Base-by-base conservation (phyloP, 92 coral and sea anemone species). In the Galaxea fascicularis region DNA sequence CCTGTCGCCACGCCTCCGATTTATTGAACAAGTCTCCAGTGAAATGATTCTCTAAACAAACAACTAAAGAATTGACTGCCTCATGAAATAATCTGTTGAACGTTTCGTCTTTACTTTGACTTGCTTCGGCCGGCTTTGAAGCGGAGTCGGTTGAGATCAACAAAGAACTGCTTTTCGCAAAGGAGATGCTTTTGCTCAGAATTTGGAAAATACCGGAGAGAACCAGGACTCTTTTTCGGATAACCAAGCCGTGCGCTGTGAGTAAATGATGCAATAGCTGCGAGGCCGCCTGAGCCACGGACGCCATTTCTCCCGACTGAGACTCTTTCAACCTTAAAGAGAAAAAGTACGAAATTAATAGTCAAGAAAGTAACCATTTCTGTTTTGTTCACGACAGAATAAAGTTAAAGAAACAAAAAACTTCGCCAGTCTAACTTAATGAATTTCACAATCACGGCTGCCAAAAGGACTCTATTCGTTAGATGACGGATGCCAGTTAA, bases 251-350 rank as follows among this genome's bases (percentile, higher is more conserved):
- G 11, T 68, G 20, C 22, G 4, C 52, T 67, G 47, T 24, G 16
- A 80, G 54, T 15, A 80, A 11, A 13, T 80, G 41, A 4, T 21
- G 47, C 0, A 68, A 17, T 0, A 80, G 68, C 28, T 80, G 76
- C 26, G 30, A 68, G 27, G 66, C 31, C 17, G 85, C 85, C 27
- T 53, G 27, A 27, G 85, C 76, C 10, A 80, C 24, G 11, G 85
- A 80, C 41, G 22, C 30, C 67, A 67, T 51, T 9, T 8, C 68
- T 31, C 68, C 57, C 16, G 3, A 80, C 6, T 31, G 44, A 66
- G 49, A 31, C 3, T 41, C 31, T 0, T 51, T 30, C 76, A 8
- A 4, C 53, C 85, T 80, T 7, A 10, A 21, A 59, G 35, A 2
- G 10, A 16, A 35, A 35, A 35, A 35, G 6, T 35, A 35, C 41